Conservation (phyloP, 2,888 invertebrate genomes). For the Helicoverpa assulta region DNA sequence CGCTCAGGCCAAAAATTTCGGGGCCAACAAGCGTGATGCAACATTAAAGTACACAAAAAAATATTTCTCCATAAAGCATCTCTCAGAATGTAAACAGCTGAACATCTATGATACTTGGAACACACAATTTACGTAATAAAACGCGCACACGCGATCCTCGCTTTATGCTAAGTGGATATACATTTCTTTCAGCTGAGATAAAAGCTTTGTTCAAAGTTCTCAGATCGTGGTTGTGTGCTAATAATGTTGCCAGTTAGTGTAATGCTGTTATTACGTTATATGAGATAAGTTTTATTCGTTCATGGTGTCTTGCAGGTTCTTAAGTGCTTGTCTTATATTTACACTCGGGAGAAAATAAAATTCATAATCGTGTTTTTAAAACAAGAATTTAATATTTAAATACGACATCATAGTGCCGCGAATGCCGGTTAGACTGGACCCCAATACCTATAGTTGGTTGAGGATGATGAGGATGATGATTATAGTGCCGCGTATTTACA, state of each 20-base stretch:
- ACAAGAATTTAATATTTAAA: too few species aligned
- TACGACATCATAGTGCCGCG: too few species aligned
- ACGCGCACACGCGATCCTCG: constrained; percentile 49
- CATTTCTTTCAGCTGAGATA: constrained; percentile 52
- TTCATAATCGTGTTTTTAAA: too few species aligned
- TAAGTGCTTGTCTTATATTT: background rate
- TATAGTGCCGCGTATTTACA: too few species aligned
- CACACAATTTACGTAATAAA: constrained; percentile 52
- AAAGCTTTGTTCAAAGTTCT: constrained; percentile 38
- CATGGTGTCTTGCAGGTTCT: background rate
- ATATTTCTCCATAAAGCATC: constrained; percentile 2
- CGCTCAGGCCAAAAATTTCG: background rate
- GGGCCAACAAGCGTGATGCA: background rate
- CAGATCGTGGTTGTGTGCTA: constrained; percentile 7
- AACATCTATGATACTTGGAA: constrained; percentile 21
- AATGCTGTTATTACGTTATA: background rate
- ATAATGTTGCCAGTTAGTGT: constrained; percentile 20
- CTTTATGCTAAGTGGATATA: constrained; percentile 54
- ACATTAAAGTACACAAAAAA: background rate
- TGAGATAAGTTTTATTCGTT: background rate
- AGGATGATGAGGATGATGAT: too few species aligned
- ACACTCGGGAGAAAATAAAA: background rate
- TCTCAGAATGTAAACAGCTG: constrained; percentile 10
- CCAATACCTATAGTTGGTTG: too few species aligned
- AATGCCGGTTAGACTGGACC: too few species aligned